Evolutionary conservation across 23 tunicate species (phyloP), one percentile per base, ranked within the genome.

Genomic region (Halocynthia aurantium): DNA sequence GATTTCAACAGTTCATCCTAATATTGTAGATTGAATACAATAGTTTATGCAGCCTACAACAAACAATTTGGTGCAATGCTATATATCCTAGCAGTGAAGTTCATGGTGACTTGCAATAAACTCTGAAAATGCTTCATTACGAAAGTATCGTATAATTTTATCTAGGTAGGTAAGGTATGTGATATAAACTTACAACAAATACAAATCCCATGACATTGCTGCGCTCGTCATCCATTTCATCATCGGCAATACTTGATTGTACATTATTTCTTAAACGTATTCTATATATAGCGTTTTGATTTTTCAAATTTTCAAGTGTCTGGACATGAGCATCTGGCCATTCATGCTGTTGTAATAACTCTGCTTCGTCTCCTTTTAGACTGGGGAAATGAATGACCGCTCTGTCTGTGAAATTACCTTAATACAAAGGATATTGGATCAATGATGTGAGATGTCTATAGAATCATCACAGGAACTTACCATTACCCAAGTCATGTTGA

Each of bases 361-460:
- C 67, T 19, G 81, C 86, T 53, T 53, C 51, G 65, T 75, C 81
- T 7, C 86, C 86, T 65, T 76, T 65, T 9, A 83, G 66, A 55
- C 71, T 76, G 10, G 86, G 86, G 44, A 83, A 83, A 67, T 75
- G 75, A 7, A 83, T 58, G 51, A 71, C 69, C 6, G 71, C 86
- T 75, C 86, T 65, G 66, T 75, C 61, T 15, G 20, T 15, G 49
- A 75, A 83, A 7, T 61, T 64, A 9, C 80, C 86, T 83, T 74
- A 10, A 82, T 18, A 72, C 13, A 72, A 44, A 19, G 4, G 20
- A 18, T 15, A 67, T 31, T 4, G 44, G 4, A 31, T 31, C 4
- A 31, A 31, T 31, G 44, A 31, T 31, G 44, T 31, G 4, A 31
- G 44, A 31, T 31, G 19, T 10, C 31, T 20, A 65, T 20, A 65